Evolutionary conservation across 2,113 vertebrate species (phyloP).

Genomic region (Laticauda colubrina): DNA sequence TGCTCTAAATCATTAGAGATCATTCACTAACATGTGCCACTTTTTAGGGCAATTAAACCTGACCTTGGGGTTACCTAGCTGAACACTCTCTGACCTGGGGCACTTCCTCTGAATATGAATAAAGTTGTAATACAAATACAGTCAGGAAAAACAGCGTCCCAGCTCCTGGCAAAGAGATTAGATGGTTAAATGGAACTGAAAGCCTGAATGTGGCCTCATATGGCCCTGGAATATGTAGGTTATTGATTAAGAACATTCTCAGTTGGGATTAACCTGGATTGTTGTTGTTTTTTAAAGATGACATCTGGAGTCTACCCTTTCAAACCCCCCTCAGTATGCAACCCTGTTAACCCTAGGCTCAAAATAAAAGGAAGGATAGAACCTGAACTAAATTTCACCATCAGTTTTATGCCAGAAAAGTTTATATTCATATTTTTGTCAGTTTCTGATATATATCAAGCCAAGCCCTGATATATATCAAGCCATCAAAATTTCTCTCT

Average conservation of each 20-base stretch:
- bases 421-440: constrained; percentile 63
- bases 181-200: constrained; percentile 46
- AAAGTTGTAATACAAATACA: constrained; percentile 70
- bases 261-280: constrained; percentile 52
- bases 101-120: constrained; percentile 87
- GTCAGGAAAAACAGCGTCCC: constrained; percentile 39
- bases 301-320: constrained; percentile 78
- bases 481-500: background rate
- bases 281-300: constrained; percentile 7
- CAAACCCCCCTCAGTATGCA: constrained; percentile 37
- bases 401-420: constrained; percentile 53
- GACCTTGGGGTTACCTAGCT: constrained; percentile 83
- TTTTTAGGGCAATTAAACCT: constrained; percentile 84
- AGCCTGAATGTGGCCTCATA: constrained; percentile 29
- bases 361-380: constrained; percentile 37
- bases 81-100: constrained; percentile 82
- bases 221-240: constrained; percentile 47
- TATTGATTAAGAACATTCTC: constrained; percentile 66
- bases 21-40: constrained; percentile 86
- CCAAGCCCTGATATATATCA: constrained; percentile 40
- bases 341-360: constrained; percentile 9
- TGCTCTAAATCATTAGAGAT: constrained; percentile 95
- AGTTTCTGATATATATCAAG: constrained; percentile 52
- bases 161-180: constrained; percentile 57
- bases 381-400: constrained; percentile 42